Evolutionary conservation across 1,140 invertebrate species (phyloP).

Genomic region (Pachyrhynchus sulphureomaculatus): DNA sequence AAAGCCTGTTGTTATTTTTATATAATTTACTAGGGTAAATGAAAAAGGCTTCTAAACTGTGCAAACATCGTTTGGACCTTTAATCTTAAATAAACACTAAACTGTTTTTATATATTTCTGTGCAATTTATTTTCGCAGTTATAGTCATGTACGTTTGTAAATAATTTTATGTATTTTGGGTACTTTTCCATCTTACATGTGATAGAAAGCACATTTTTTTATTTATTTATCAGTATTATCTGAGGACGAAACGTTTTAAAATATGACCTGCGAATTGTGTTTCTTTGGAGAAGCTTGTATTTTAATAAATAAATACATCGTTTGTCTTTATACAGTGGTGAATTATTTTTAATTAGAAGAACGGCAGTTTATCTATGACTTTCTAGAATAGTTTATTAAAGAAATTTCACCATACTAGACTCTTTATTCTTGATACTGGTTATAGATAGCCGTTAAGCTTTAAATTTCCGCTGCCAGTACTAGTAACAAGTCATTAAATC

Average conservation of each 20-base stretch:
- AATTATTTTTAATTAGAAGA: neutral
- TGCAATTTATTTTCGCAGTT: constrained; percentile 38
- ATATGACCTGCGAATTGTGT: constrained; percentile 11
- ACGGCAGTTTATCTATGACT: neutral
- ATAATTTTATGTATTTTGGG: constrained; percentile 36
- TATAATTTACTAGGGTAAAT: constrained; percentile 52
- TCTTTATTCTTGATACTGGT: no score
- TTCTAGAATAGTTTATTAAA: no score
- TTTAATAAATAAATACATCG: neutral
- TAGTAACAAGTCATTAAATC: no score
- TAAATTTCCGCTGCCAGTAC: no score
- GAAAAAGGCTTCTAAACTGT: constrained; percentile 41
- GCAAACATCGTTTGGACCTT: constrained; percentile 36
- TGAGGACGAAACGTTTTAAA: constrained; percentile 24
- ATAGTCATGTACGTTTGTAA: constrained; percentile 27
- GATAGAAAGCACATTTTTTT: constrained; percentile 35
- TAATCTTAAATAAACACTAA: constrained; percentile 33
- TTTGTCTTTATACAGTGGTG: neutral
- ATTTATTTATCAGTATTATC: constrained; percentile 43
- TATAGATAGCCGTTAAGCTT: no score
- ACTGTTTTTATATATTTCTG: constrained; percentile 34
- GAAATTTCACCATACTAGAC: no score
- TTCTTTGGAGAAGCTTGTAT: neutral
- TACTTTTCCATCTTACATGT: constrained; percentile 30
- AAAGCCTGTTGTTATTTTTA: constrained; percentile 53